Percentiles rank a stretch among this genome's conserved stretches.
Conservation (phyloP, 2,797 vertebrate species). For the Ctenochaetus hawaiiensis region DNA sequence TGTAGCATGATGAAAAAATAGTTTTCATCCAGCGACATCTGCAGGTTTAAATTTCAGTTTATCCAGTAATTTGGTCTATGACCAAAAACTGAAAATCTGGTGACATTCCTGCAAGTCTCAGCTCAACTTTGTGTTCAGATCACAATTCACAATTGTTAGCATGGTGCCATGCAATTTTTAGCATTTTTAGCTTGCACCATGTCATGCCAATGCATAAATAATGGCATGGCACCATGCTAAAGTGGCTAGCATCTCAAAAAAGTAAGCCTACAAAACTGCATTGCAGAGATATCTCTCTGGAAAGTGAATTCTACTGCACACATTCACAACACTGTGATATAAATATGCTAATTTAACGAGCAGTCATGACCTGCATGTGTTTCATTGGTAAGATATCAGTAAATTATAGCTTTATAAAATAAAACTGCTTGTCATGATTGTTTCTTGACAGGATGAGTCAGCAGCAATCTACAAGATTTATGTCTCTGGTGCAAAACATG, state of each 20-base stretch:
- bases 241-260: not conserved
- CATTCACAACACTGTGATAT: constrained; percentile 8
- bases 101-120: not conserved
- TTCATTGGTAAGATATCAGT: constrained; percentile 4
- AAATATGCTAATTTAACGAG: constrained; percentile 2
- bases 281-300: not conserved
- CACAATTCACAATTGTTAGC: constrained; percentile 6
- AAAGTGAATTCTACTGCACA: not conserved
- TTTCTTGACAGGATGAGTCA: not conserved
- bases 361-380: not conserved
- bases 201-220: too few relatives aligned
- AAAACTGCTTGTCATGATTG: not conserved
- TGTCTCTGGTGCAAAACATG: not conserved
- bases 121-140: not conserved
- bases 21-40: not conserved
- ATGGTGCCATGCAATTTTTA: not conserved
- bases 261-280: not conserved
- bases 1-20: too few relatives aligned
- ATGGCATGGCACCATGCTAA: not conserved
- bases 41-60: not conserved
- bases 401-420: not conserved
- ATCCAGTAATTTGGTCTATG: not conserved
- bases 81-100: not conserved
- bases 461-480: not conserved
- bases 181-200: too few relatives aligned